Percentiles rank a stretch among this genome's conserved stretches.
phyloP scores from a whole-genome alignment of 2,797 vertebrate species.

The Smutsia temminckii region DNA sequence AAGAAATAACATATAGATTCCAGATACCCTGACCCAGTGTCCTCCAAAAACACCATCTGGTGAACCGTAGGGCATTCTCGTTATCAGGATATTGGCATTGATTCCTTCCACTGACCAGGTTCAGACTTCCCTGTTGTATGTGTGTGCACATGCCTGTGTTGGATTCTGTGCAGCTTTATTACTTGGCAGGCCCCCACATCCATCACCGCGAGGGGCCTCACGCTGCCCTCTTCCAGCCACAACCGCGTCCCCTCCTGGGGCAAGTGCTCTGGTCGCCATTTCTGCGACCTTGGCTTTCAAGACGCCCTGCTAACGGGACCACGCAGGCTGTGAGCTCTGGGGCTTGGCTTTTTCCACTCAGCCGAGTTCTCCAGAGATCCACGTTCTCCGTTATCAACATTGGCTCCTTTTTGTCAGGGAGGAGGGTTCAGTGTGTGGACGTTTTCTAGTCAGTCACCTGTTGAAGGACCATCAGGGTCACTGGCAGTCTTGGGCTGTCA shows the following conservation, averaged over 20 bases:
- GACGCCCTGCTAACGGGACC: neutral
- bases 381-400: rapidly evolving
- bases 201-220: too few relatives aligned
- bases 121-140: neutral
- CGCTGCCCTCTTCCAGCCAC: too few relatives aligned
- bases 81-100: rapidly evolving
- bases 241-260: too few relatives aligned
- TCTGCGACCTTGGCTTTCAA: neutral
- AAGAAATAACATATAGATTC: rapidly evolving
- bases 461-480: neutral
- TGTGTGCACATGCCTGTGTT: neutral
- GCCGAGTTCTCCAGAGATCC: neutral
- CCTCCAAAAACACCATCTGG: rapidly evolving
- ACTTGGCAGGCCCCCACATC: too few relatives aligned
- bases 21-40: rapidly evolving
- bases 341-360: neutral
- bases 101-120: rapidly evolving
- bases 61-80: neutral
- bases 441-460: neutral
- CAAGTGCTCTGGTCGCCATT: too few relatives aligned
- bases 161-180: neutral
- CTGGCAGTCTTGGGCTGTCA: neutral
- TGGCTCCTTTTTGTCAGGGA: neutral
- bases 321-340: too few relatives aligned
- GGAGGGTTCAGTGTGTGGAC: neutral